phyloP scores from a whole-genome alignment of 2,888 invertebrate species.

The Piscicola geometra region DNA sequence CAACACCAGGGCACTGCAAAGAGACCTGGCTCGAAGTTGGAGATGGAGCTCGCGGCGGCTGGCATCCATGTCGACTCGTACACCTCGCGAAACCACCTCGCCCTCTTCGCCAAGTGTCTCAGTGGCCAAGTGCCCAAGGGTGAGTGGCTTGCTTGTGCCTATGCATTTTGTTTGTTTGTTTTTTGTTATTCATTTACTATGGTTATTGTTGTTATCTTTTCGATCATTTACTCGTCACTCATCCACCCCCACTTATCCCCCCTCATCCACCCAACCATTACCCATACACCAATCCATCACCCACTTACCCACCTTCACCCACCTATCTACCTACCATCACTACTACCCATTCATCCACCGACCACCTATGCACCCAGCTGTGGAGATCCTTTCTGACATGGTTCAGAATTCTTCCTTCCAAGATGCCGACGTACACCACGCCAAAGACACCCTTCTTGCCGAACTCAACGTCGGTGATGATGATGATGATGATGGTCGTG shows the following conservation, averaged over 20 bases:
- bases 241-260: background rate
- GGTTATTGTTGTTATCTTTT: background rate
- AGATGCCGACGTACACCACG: constrained; percentile 33
- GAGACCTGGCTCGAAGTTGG: constrained; percentile 30
- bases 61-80: constrained; percentile 35
- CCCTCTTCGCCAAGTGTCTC: constrained; percentile 36
- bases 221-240: background rate
- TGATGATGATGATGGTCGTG: no score
- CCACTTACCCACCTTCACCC: background rate
- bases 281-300: background rate
- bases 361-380: constrained; percentile 20
- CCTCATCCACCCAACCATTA: background rate
- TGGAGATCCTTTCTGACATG: constrained; percentile 34
- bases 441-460: constrained; percentile 13
- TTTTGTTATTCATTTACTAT: background rate
- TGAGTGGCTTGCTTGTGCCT: background rate
- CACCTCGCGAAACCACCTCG: constrained; percentile 32
- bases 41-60: constrained; percentile 17
- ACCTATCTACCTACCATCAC: background rate
- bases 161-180: no score
- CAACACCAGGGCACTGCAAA: constrained; percentile 35
- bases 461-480: constrained; percentile 35
- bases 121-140: constrained; percentile 33
- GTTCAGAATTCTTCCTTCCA: constrained; percentile 32
- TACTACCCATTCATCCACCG: background rate